Evolutionary conservation across 2,888 invertebrate genomes (phyloP).

Genomic region (Macrosiphum euphorbiae): DNA sequence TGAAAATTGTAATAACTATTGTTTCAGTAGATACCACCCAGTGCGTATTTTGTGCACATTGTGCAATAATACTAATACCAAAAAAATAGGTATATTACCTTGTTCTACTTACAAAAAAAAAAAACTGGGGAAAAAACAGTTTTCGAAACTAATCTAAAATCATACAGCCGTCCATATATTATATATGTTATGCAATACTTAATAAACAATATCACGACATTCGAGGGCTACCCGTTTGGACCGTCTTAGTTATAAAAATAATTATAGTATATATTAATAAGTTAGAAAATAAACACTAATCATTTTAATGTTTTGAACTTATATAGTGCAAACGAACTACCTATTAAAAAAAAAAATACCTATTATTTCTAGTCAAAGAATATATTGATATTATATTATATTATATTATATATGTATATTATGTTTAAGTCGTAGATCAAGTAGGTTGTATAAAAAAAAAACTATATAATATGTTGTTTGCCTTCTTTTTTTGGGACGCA

Average conservation of each 20-base stretch:
- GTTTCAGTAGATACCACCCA: neutral
- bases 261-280: slow-evolving; percentile 20
- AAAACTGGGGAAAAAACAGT: neutral
- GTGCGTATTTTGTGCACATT: neutral
- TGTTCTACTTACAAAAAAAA: neutral
- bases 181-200: slow-evolving; percentile 37
- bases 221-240: slow-evolving; percentile 16
- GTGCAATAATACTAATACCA: neutral
- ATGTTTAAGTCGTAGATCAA: slow-evolving; percentile 55
- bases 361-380: slow-evolving; percentile 60
- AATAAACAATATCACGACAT: slow-evolving; percentile 37
- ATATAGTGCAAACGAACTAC: slow-evolving; percentile 47
- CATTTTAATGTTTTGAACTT: slow-evolving; percentile 50
- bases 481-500: slow-evolving; percentile 24
- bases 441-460: slow-evolving; percentile 49
- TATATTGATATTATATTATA: slow-evolving; percentile 53
- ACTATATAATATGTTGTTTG: slow-evolving; percentile 49
- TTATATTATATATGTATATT: slow-evolving; percentile 53
- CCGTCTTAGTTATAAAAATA: slow-evolving; percentile 41
- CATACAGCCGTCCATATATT: slow-evolving; percentile 58
- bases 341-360: neutral
- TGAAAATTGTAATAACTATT: neutral
- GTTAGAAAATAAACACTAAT: slow-evolving; percentile 34
- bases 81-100: neutral
- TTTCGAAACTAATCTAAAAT: slow-evolving; percentile 46